Conservation (phyloP, 2,113 vertebrate genomes). For the Anoplopoma fimbria region DNA sequence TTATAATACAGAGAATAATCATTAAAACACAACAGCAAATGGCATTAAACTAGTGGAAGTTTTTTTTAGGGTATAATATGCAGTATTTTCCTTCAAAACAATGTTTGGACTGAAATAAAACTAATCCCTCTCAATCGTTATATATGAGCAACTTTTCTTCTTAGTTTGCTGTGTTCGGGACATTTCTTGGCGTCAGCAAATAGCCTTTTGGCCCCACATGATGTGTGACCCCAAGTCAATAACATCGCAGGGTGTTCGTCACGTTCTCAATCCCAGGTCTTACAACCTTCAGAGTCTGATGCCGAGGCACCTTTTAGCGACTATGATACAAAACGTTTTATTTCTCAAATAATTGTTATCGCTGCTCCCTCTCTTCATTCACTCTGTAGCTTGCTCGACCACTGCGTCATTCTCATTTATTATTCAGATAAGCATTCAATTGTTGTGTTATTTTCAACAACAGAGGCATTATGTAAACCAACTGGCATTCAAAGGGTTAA, state of each 20-base stretch:
- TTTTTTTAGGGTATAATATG: not conserved
- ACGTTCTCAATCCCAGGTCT: too few relatives aligned
- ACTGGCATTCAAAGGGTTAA: not conserved
- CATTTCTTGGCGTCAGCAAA: too few relatives aligned
- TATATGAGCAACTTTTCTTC: not conserved
- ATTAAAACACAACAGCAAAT: not conserved
- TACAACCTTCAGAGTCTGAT: too few relatives aligned
- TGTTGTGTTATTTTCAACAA: not conserved
- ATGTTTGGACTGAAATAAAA: not conserved
- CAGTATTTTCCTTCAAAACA: not conserved
- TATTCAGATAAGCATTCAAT: not conserved
- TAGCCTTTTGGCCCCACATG: too few relatives aligned
- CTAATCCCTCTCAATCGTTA: not conserved
- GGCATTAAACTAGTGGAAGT: not conserved
- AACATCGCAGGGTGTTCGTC: too few relatives aligned
- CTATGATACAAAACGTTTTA: not conserved
- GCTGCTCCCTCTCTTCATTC: not conserved
- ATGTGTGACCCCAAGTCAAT: too few relatives aligned
- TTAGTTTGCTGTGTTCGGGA: not conserved
- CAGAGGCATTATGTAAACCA: not conserved
- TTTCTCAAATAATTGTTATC: not conserved
- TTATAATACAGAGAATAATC: not conserved
- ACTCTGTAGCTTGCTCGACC: not conserved
- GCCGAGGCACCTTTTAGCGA: too few relatives aligned
- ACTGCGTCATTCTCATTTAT: not conserved